Conservation (phyloP, 2,888 invertebrate species). For the Athripsodes cinereus region DNA sequence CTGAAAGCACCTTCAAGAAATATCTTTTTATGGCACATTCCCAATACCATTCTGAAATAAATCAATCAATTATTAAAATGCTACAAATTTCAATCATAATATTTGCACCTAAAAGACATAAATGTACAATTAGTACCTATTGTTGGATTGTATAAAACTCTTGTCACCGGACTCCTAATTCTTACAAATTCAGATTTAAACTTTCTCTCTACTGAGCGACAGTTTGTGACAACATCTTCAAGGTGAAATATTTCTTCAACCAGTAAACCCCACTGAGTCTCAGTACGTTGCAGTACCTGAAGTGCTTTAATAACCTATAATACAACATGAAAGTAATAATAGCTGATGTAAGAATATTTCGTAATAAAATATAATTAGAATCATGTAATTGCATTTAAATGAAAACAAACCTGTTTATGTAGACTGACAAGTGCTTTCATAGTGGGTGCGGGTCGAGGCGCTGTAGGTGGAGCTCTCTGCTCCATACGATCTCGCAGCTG, state of each 20-base stretch:
- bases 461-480: slow-evolving; percentile 55
- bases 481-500: slow-evolving; percentile 70
- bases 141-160: slow-evolving; percentile 59
- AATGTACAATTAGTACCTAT: slow-evolving; percentile 48
- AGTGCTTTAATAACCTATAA: slow-evolving; percentile 74
- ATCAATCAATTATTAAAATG: slow-evolving; percentile 7
- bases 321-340: neutral
- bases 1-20: slow-evolving; percentile 65
- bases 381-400: neutral
- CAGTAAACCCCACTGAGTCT: slow-evolving; percentile 88
- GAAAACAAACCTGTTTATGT: slow-evolving; percentile 70
- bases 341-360: neutral
- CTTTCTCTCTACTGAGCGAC: slow-evolving; percentile 48
- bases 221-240: slow-evolving; percentile 84
- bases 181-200: slow-evolving; percentile 67
- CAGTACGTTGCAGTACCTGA: slow-evolving; percentile 88
- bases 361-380: neutral
- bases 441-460: slow-evolving; percentile 61
- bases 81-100: neutral
- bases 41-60: slow-evolving; percentile 92
- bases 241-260: slow-evolving; percentile 73
- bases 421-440: slow-evolving; percentile 83
- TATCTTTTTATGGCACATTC: slow-evolving; percentile 78
- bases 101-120: neutral
- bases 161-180: slow-evolving; percentile 51